Evolutionary conservation across 2,113 vertebrate species (phyloP), one percentile per base, ranked within the genome.

Genomic region (Petroica traversi): DNA sequence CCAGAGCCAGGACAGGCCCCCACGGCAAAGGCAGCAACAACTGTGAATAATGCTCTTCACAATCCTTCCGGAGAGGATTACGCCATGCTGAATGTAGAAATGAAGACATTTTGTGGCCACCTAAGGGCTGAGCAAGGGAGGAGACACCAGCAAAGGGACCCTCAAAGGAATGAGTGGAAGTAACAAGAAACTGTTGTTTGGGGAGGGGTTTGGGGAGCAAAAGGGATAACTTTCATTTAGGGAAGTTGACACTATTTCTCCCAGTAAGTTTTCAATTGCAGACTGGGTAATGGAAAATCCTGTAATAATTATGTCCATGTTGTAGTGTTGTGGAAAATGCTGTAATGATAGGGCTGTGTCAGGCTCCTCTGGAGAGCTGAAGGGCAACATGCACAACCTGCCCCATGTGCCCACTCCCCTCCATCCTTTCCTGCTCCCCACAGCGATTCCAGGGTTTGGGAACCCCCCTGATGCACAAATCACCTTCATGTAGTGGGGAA

Each of bases 1-100:
- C 40, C 11, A 0, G 22, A 6, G 14, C 14, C 0, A 0, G 5
- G 31, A 24, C 0, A 0, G 43, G 71, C 19, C 63, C 14, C 10
- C 1, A 5, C 33, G 3, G 3, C 49, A 43, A 82, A 73, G 88
- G 54, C 71, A 83, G 38, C 0, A 6, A 6, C 75, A 45, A 2
- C 41, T 14, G 0, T n/a, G 83, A 19, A 11, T 57, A 86, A 34
- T 0, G 1, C 34, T 24, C 31, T 15, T 67, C 68, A 2, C 8
- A 18, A 66, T 26, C 82, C n/a, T 63, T 19, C 33, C 4, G 73
- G 69, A 58, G 55, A 69, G 43, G 24, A 88, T 54, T 17, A 24
- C n/a, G 20, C 26, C 4, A 0, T 2, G 36, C 40, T 33, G 64
- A 19, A 8, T n/a, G 62, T 34, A 80, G 64, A 51, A 77, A 71